These are phyloP conservation scores for Agrenia bidenticulata DNA, from an alignment of 2,888 invertebrate genomes.

Conservation along the genomic window DNA sequence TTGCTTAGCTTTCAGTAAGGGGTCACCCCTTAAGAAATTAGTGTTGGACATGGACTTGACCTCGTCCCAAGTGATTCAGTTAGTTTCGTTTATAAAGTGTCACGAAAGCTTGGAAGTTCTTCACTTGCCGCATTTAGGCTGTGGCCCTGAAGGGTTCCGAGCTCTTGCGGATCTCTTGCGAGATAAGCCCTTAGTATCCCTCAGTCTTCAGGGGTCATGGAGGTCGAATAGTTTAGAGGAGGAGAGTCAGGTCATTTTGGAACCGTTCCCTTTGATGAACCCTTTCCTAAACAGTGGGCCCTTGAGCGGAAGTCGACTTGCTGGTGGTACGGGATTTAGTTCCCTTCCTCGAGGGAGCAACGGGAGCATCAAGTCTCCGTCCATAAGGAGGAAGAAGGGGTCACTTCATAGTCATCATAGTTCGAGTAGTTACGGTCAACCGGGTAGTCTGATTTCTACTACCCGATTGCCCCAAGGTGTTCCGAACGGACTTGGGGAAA, in stretches of 20 bases:
- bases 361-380: conserved; percentile 49
- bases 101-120: conserved; percentile 61
- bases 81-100: conserved; percentile 60
- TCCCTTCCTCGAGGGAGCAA: conserved; percentile 41
- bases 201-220: conserved; percentile 59
- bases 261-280: conserved; percentile 45
- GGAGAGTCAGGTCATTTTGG: conserved; percentile 45
- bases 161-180: conserved; percentile 60
- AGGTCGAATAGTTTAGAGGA: conserved; percentile 47
- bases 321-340: conserved; percentile 32
- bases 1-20: conserved; percentile 56
- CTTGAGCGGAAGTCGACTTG: conserved; percentile 14
- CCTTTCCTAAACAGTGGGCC: conserved; percentile 11
- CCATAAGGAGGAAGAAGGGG: conserved; percentile 46
- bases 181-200: conserved; percentile 59
- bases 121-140: conserved; percentile 62
- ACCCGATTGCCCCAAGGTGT: background rate
- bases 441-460: conserved; percentile 42
- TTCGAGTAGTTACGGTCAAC: conserved; percentile 57
- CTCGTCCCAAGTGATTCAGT: conserved; percentile 61
- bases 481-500: background rate
- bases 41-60: conserved; percentile 62
- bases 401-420: conserved; percentile 54
- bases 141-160: conserved; percentile 61
- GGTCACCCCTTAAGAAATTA: conserved; percentile 57